phyloP scores from a whole-genome alignment of 2,113 vertebrate genomes.

The Austrofundulus limnaeus region DNA sequence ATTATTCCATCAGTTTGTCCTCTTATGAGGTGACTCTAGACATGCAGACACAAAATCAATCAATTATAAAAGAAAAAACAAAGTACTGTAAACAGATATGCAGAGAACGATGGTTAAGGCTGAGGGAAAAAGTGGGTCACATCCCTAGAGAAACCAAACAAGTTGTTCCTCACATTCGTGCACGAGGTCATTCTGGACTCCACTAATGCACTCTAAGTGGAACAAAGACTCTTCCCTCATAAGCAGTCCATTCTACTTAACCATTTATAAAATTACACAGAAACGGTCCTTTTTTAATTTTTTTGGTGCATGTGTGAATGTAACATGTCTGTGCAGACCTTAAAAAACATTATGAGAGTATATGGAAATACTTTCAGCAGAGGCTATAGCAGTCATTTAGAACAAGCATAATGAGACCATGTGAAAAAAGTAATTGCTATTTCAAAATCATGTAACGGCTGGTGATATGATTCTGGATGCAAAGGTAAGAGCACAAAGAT shows the following conservation, averaged over 20 bases:
- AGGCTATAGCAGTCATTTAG: conserved; percentile 60
- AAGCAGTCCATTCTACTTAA: conserved; percentile 7
- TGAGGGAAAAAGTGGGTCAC: conserved; percentile 11
- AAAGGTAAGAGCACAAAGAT: conserved; percentile 64
- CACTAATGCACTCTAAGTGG: conserved; percentile 20
- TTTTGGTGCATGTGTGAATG: conserved; percentile 34
- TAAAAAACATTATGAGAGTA: conserved; percentile 51
- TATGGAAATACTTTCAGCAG: conserved; percentile 41
- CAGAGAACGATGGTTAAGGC: conserved; percentile 1
- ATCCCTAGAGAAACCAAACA: conserved; percentile 27
- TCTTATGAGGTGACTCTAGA: background rate
- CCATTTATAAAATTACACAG: conserved; percentile 10
- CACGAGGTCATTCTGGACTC: conserved; percentile 28
- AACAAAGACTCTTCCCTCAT: conserved; percentile 27
- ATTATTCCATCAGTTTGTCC: background rate
- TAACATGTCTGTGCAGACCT: conserved; percentile 37
- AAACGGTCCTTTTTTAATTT: conserved; percentile 25
- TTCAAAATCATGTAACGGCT: conserved; percentile 62
- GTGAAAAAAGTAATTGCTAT: conserved; percentile 73
- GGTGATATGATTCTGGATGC: conserved; percentile 42
- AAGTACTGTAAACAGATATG: background rate
- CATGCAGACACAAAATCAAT: background rate
- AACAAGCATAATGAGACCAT: conserved; percentile 65
- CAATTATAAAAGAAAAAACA: background rate
- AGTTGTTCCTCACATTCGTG: conserved; percentile 32